Evolutionary conservation across 2,797 vertebrate species (phyloP), one percentile per base, ranked within the genome.

Genomic region (Meda fulgida): DNA sequence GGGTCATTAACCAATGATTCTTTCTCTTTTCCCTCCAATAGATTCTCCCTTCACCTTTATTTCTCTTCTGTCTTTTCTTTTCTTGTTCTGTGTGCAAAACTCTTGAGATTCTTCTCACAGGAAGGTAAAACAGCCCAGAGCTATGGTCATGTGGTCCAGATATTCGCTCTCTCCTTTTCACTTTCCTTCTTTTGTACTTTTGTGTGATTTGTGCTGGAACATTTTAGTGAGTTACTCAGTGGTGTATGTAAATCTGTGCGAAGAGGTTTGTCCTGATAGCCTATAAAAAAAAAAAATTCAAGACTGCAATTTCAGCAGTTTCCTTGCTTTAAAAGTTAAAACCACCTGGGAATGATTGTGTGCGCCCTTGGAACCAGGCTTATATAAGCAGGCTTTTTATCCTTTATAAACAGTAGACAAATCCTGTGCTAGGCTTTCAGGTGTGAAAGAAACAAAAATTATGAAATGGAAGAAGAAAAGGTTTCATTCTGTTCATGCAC

Each of bases 61-160:
- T 88, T 72, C 81, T 89, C 51, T 92, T 89, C 46, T 85, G 83
- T 90, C 48, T 93, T 90, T 71, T 77, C 80, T 92, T 80, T 92
- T 86, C 92, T 89, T 93, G 87, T 92, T 93, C 89, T 93, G 73
- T 92, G 91, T 78, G 84, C 84, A 84, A 91, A 91, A 89, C 90
- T 92, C 90, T 92, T 90, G 92, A 94, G 91, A 90, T 91, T 91
- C 77, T 40, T 80, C 83, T 63, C 70, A 51, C 73, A 75, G 88
- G 69, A 85, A 87, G 88, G 90, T 88, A 88, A 89, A 81, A 66
- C 34, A 55, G 65, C 36, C 2, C 7, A 55, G 38, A 71, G 66
- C 29, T 84, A 36, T 88, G 34, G 23, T 79, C 51, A 13, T 75
- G 40, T 82, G 72, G 23, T 51, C 40, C 26, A 92, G 90, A 91